These are phyloP conservation scores for Neocrepidodera transversa DNA, from an alignment of 2,888 invertebrate genomes.

Conservation along the genomic window DNA sequence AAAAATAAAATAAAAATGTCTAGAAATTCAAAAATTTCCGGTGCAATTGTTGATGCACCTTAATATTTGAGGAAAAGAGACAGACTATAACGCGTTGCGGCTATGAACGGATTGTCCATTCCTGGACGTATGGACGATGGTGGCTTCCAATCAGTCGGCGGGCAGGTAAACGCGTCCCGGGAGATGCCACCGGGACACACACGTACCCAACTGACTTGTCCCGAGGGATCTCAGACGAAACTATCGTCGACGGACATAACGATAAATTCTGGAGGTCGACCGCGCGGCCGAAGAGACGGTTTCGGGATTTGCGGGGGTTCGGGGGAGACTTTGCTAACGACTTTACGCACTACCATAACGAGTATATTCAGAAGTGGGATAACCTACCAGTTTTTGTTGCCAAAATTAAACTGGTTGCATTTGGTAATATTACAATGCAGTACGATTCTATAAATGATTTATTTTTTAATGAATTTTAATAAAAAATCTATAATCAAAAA, in stretches of 20 bases:
- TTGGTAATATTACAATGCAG: too few species aligned
- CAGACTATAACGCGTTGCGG: conserved; percentile 32
- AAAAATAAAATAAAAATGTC: too few species aligned
- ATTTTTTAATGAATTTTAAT: too few species aligned
- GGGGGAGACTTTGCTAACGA: conserved; percentile 47
- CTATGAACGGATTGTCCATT: conserved; percentile 35
- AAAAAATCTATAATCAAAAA: too few species aligned
- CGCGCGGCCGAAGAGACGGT: conserved; percentile 12
- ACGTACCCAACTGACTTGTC: conserved; percentile 61
- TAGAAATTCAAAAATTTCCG: too few species aligned
- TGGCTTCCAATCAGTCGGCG: conserved; percentile 60
- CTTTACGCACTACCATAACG: conserved; percentile 54
- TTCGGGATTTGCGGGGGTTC: conserved; percentile 20
- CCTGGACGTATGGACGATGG: conserved; percentile 40
- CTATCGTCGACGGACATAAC: conserved; percentile 56
- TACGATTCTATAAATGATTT: too few species aligned
- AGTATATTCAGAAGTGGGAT: conserved; percentile 39
- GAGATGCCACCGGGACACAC: conserved; percentile 54
- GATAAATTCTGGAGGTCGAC: conserved; percentile 52
- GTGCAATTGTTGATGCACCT: background rate
- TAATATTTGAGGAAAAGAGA: too few species aligned
- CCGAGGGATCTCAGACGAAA: conserved; percentile 51
- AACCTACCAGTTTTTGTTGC: too few species aligned
- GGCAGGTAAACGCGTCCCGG: conserved; percentile 61
- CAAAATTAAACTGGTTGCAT: too few species aligned